These are phyloP conservation scores for Xestia rhomboidea DNA, from an alignment of 2,888 invertebrate species.

Conservation along the genomic window DNA sequence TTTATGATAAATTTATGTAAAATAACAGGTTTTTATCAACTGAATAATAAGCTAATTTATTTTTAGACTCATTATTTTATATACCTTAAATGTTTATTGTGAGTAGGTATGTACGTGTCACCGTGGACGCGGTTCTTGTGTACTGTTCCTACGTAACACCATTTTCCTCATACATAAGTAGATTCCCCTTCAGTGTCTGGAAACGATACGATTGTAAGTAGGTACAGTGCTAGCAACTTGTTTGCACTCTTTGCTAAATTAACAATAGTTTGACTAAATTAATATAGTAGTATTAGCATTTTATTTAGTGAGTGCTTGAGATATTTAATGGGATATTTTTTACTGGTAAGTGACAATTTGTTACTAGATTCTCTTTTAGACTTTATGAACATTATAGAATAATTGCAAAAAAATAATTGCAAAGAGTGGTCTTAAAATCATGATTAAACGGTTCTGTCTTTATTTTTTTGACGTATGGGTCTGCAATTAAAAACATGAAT, in stretches of 20 bases:
- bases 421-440: too few relatives aligned
- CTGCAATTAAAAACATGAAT: too few relatives aligned
- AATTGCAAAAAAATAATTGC: too few relatives aligned
- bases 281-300: not conserved
- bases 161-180: slow-evolving; percentile 45
- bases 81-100: not conserved
- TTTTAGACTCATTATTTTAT: not conserved
- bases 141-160: slow-evolving; percentile 10
- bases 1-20: not conserved
- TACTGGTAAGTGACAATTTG: not conserved
- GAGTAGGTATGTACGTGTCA: slow-evolving; percentile 22
- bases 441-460: too few relatives aligned
- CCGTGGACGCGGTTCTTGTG: not conserved
- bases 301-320: too few relatives aligned
- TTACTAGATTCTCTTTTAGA: not conserved
- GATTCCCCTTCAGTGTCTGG: slow-evolving; percentile 1
- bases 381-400: too few relatives aligned
- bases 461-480: too few relatives aligned
- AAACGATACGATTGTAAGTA: not conserved
- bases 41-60: not conserved
- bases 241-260: not conserved
- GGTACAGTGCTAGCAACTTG: not conserved
- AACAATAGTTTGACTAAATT: not conserved
- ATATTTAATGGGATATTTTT: not conserved
- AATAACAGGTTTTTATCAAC: not conserved